Percentiles rank a stretch among this genome's conserved stretches.
Evolutionary conservation across 2,797 vertebrate genomes (phyloP).

Genomic region (Vipera ursinii): DNA sequence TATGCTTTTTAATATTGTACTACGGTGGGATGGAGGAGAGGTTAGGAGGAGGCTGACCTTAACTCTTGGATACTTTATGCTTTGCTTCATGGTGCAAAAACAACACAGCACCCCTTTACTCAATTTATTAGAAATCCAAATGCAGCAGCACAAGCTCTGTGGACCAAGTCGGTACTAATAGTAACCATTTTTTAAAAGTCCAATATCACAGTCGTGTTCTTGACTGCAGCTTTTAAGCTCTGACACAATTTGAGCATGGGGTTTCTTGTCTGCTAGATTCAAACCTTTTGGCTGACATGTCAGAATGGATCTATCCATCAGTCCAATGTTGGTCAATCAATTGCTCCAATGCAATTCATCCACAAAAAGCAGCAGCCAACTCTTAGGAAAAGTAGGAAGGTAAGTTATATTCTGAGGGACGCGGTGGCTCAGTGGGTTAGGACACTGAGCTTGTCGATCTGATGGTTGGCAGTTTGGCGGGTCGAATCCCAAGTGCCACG

Average conservation of each 20-base stretch:
- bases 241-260: background rate
- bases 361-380: background rate
- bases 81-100: constrained; percentile 14
- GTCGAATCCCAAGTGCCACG: too few relatives aligned
- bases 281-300: background rate
- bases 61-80: constrained; percentile 47
- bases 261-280: background rate
- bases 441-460: too few relatives aligned
- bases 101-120: background rate
- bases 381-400: background rate
- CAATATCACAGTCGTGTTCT: background rate
- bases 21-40: constrained; percentile 23
- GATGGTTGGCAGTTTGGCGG: too few relatives aligned
- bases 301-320: background rate
- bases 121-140: background rate
- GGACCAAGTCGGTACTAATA: too few relatives aligned
- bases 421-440: too few relatives aligned
- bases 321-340: background rate
- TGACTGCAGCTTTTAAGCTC: background rate
- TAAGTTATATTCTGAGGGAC: background rate
- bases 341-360: background rate
- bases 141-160: constrained; percentile 10
- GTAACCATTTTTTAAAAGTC: background rate
- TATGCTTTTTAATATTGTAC: constrained; percentile 56
- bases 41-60: background rate